Conservation (phyloP, 2,113 vertebrate species). For the Sylvicapra grimmia region DNA sequence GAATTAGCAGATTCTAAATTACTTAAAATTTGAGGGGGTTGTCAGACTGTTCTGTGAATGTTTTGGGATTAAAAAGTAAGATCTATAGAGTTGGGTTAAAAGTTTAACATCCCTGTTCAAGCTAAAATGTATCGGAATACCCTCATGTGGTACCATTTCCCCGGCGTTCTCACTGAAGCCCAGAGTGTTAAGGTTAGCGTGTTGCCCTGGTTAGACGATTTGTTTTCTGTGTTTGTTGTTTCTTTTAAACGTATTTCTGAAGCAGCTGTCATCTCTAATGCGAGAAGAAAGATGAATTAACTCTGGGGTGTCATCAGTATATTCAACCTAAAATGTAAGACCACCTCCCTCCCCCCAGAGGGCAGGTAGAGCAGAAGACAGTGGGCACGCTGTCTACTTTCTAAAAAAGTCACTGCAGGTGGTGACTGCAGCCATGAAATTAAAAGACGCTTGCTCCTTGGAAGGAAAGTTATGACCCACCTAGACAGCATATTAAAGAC, state of each 20-base stretch:
- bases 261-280: background rate
- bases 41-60: background rate
- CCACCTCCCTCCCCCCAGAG: background rate
- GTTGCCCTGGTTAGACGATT: background rate
- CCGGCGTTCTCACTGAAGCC: background rate
- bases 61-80: conserved; percentile 8
- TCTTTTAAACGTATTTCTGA: conserved; percentile 17
- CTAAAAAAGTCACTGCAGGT: background rate
- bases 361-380: background rate
- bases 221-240: conserved; percentile 11
- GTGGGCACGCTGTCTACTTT: background rate
- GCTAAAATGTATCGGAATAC: background rate
- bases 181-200: background rate
- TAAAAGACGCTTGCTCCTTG: background rate
- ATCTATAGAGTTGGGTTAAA: background rate
- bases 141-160: background rate
- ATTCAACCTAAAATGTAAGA: conserved; percentile 76
- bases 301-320: conserved; percentile 69
- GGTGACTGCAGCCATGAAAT: background rate
- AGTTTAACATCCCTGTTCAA: background rate
- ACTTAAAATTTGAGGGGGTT: background rate
- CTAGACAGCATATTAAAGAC: background rate
- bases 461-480: background rate
- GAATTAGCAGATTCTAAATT: background rate
- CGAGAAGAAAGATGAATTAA: conserved; percentile 50